Conservation (phyloP, 2,888 invertebrate genomes). For the Dinocampus coccinellae region DNA sequence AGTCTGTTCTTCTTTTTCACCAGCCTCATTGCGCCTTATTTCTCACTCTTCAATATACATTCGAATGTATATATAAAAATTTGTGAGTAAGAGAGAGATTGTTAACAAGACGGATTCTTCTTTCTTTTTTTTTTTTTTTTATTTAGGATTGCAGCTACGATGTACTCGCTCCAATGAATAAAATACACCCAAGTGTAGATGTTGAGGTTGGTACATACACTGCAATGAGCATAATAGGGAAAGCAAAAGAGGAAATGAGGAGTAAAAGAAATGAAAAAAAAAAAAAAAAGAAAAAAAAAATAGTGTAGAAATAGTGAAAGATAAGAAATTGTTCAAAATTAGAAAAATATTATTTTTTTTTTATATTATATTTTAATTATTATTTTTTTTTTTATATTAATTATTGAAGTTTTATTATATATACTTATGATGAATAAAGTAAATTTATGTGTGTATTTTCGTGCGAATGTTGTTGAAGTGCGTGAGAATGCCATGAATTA, state of each 20-base stretch:
- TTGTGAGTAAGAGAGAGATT: background rate
- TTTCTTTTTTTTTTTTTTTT: too few relatives aligned
- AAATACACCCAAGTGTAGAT: slow-evolving; percentile 41
- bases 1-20: background rate
- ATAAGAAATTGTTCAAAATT: background rate
- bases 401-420: too few relatives aligned
- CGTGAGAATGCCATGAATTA: background rate
- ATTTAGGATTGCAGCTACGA: slow-evolving; percentile 29
- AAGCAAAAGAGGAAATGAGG: background rate
- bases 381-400: too few relatives aligned
- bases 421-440: too few relatives aligned
- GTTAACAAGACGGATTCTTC: slow-evolving; percentile 12
- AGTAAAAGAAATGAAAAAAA: too few relatives aligned
- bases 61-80: background rate
- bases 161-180: slow-evolving; percentile 54
- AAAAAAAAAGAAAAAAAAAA: too few relatives aligned
- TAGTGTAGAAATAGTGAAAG: background rate
- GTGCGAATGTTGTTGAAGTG: background rate
- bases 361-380: too few relatives aligned
- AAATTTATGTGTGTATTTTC: background rate
- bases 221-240: background rate
- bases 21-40: background rate
- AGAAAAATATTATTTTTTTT: background rate
- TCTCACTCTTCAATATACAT: background rate
- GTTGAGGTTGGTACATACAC: background rate